Conservation (phyloP, 2,113 vertebrate genomes). For the Tyto alba region DNA sequence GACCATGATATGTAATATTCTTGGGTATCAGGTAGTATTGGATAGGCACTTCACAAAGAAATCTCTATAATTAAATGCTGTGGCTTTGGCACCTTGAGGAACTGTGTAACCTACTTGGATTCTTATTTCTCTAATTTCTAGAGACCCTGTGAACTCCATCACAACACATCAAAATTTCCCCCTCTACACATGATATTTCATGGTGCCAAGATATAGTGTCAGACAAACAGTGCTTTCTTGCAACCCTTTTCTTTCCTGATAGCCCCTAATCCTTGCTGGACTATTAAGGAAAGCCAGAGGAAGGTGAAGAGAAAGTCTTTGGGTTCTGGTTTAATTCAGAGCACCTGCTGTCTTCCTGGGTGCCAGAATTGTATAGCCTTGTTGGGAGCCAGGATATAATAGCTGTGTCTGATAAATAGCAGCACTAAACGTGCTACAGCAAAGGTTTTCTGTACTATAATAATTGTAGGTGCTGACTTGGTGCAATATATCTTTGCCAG, state of each 20-base stretch:
- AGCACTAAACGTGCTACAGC: slow-evolving; percentile 64
- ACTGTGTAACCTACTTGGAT: not conserved
- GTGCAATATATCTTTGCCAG: slow-evolving; percentile 63
- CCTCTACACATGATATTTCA: not conserved
- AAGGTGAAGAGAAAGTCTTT: slow-evolving; percentile 10
- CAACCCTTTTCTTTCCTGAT: not conserved
- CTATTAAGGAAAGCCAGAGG: not conserved
- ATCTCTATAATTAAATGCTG: not conserved
- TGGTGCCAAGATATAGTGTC: not conserved
- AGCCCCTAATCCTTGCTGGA: not conserved
- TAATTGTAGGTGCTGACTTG: slow-evolving; percentile 66
- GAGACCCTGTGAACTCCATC: not conserved
- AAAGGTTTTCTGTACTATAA: slow-evolving; percentile 64
- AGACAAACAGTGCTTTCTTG: not conserved
- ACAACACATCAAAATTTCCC: not conserved
- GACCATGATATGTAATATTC: not conserved
- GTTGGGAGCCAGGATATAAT: slow-evolving; percentile 60
- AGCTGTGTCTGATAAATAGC: slow-evolving; percentile 67
- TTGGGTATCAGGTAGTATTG: not conserved
- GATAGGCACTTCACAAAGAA: not conserved
- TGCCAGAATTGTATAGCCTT: slow-evolving; percentile 57
- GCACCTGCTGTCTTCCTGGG: slow-evolving; percentile 52
- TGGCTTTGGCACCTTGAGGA: not conserved
- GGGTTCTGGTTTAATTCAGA: slow-evolving; percentile 35
- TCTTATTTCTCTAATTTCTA: not conserved